Evolutionary conservation across 2,888 invertebrate genomes (phyloP).

Genomic region (Hirtodrosophila duncani): DNA sequence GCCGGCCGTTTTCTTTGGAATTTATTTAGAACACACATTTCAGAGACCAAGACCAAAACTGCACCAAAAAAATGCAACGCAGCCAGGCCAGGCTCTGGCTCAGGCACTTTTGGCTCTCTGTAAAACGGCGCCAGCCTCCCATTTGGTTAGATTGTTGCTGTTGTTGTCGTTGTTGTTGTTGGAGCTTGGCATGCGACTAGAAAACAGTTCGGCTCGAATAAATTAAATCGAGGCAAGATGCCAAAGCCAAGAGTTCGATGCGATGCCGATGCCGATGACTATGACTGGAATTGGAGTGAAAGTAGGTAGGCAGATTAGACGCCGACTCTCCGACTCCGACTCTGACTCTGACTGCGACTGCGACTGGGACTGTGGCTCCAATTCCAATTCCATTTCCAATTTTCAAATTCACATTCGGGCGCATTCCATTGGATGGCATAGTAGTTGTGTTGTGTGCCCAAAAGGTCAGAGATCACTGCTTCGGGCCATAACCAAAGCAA

Average conservation of each 20-base stretch:
- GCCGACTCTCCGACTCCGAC: constrained; percentile 24
- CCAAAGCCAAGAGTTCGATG: constrained; percentile 7
- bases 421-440: constrained; percentile 4
- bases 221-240: constrained; percentile 64
- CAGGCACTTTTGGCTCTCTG: too few relatives aligned
- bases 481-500: neutral
- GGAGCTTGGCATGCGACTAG: constrained; percentile 41
- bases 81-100: too few relatives aligned
- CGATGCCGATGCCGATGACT: constrained; percentile 28
- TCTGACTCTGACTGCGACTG: constrained; percentile 13
- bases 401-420: neutral
- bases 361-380: constrained; percentile 1
- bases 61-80: too few relatives aligned
- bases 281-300: constrained; percentile 74
- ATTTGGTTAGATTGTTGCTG: constrained; percentile 29
- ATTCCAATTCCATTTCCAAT: constrained; percentile 1
- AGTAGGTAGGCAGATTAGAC: constrained; percentile 77
- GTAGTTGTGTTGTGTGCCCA: too few relatives aligned
- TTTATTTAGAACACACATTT: constrained; percentile 77
- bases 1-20: constrained; percentile 65
- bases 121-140: neutral
- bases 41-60: too few relatives aligned
- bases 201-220: constrained; percentile 61
- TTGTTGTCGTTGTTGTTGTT: constrained; percentile 32
- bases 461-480: constrained; percentile 28